A percentile compares a stretch with the other conserved stretches of the same genome.
Conservation (phyloP, 2,888 invertebrate genomes). For the Leptinotarsa tumamoca region DNA sequence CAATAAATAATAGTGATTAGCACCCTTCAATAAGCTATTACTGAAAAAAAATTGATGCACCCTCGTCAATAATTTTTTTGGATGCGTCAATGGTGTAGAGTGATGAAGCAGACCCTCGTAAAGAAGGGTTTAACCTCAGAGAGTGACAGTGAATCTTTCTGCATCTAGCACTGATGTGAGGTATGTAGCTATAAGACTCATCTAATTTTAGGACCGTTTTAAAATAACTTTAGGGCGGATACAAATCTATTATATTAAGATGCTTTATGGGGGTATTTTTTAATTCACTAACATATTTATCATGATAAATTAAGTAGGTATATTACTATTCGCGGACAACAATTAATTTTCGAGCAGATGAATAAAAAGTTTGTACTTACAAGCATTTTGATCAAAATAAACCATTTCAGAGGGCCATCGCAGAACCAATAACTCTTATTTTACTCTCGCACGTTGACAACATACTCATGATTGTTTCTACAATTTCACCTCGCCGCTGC, state of each 20-base stretch:
- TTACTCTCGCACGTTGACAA: constrained; percentile 31
- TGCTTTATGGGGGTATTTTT: neutral
- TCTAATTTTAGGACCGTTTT: constrained; percentile 6
- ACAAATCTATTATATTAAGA: neutral
- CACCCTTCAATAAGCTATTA: no score
- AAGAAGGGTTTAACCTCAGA: neutral
- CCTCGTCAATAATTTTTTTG: neutral
- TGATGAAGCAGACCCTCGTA: neutral
- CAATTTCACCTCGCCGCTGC: constrained; percentile 41
- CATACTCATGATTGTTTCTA: constrained; percentile 39
- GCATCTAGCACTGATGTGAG: neutral
- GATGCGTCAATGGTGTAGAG: neutral
- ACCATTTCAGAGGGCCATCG: constrained; percentile 12
- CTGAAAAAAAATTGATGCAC: no score
- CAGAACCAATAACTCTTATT: constrained; percentile 24
- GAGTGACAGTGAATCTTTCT: constrained; percentile 7
- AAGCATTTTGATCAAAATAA: constrained; percentile 30
- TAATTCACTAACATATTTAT: neutral
- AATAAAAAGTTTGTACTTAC: constrained; percentile 30
- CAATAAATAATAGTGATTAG: no score
- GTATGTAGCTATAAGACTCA: neutral
- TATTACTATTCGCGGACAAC: neutral
- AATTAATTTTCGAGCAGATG: neutral
- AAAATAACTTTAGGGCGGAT: constrained; percentile 12
- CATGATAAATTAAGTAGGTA: neutral